phyloP scores from a whole-genome alignment of 1,140 invertebrate genomes.

The Colletes gigas region DNA sequence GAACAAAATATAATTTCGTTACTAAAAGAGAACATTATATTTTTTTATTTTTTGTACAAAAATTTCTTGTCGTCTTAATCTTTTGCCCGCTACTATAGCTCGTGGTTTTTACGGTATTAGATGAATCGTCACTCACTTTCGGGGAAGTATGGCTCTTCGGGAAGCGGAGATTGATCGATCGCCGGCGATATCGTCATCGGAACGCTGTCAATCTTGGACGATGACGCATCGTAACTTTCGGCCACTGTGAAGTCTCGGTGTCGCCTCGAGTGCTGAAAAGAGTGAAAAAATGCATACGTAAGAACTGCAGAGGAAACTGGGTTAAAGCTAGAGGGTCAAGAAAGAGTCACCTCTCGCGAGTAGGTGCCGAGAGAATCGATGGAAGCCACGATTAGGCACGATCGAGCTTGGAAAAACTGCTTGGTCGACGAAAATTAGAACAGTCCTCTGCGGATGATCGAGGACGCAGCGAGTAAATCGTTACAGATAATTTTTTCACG shows the following conservation, averaged over 20 bases:
- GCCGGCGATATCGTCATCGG: conserved; percentile 34
- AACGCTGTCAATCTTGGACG: conserved; percentile 18
- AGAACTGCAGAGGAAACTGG: conserved; percentile 30
- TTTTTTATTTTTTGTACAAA: no score
- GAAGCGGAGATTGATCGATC: conserved; percentile 29
- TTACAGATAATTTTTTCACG: no score
- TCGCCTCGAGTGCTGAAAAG: conserved; percentile 69
- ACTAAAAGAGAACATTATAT: no score
- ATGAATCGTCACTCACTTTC: conserved; percentile 26
- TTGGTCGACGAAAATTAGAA: conserved; percentile 29
- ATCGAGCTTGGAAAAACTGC: conserved; percentile 8
- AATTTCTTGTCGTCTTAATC: no score
- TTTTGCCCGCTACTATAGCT: no score
- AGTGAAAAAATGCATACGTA: conserved; percentile 53
- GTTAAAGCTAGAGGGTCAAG: conserved; percentile 39
- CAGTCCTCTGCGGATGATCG: background rate
- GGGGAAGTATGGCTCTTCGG: conserved; percentile 12
- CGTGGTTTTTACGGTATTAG: background rate
- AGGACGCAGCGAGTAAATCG: no score
- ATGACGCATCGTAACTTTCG: conserved; percentile 43
- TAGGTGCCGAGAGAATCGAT: conserved; percentile 12
- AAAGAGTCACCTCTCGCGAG: background rate
- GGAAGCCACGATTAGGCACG: conserved; percentile 41
- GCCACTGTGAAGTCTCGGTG: conserved; percentile 66
- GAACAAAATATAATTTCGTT: no score